Evolutionary conservation across 2,797 vertebrate genomes (phyloP), one percentile per base, ranked within the genome.

Genomic region (Aplochiton taeniatus): DNA sequence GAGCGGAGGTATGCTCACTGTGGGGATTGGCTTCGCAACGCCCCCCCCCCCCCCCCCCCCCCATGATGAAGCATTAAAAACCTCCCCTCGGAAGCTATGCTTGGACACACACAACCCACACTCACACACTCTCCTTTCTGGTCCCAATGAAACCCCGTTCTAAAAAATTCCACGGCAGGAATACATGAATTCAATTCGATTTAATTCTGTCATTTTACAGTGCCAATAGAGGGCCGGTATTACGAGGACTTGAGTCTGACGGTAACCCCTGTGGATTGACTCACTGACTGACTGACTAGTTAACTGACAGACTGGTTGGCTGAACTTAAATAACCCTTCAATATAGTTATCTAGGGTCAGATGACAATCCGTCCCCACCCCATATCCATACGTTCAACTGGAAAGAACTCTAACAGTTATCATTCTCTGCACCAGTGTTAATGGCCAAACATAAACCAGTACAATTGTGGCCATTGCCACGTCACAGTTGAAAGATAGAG

Each of bases 271-370:
- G 72, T 72, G 73, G 49, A 53, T 49, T 16, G 19, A 47, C 11
- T n/a, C 20, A 13, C 31, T 31, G 3, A 65, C 63, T 68, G 46
- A 56, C 18, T 58, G 53, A 47, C 49, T 19, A n/a, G n/a, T n/a
- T n/a, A 11, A 19, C 19, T 31, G 31, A 31, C 31, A 3, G 2
- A 31, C 31, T 31, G 31, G 31, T 31, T 31, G 31, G 20, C 54
- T 42, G 57, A 69, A 68, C 48, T 68, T 7, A 66, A 76, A 74
- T 65, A 72, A 71, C 69, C 60, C 4, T 11, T 11, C 60, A 63
- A n/a, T 14, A 31, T 47, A 42, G 4, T n/a, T 9, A 65, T 17
- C 11, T 14, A 12, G 41, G 59, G 20, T 71, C 45, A n/a, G n/a
- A n/a, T 4, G 52, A 67, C 46, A 4, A 4, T 63, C 8, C 14